These are phyloP conservation scores for Limenitis arthemis DNA, from an alignment of 2,888 invertebrate species.

Conservation along the genomic window DNA sequence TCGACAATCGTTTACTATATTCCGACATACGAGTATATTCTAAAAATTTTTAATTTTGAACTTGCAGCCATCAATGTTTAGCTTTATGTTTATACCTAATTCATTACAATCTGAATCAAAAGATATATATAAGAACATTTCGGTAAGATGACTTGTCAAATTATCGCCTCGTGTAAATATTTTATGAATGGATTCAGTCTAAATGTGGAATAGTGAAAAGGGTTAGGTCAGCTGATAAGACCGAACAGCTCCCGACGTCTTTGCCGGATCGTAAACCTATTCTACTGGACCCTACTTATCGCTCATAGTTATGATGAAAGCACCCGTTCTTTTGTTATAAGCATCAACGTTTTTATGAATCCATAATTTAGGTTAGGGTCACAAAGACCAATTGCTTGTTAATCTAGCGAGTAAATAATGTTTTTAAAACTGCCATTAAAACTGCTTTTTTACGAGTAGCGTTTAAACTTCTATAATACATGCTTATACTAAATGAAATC, in stretches of 20 bases:
- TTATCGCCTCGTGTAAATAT: background rate
- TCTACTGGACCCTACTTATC: conserved; percentile 47
- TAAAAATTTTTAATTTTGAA: too few species aligned
- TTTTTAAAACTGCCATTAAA: too few species aligned
- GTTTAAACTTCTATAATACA: too few species aligned
- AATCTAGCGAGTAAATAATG: too few species aligned
- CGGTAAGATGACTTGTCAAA: background rate
- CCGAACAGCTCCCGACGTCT: conserved; percentile 55
- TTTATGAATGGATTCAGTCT: conserved; percentile 8
- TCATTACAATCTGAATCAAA: background rate
- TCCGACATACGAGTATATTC: too few species aligned
- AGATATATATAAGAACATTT: background rate
- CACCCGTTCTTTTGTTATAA: background rate
- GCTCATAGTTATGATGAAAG: conserved; percentile 9
- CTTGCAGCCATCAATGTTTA: background rate
- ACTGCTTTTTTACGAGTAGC: too few species aligned
- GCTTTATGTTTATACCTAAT: background rate
- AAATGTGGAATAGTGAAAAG: conserved; percentile 52
- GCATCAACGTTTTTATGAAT: conserved; percentile 2
- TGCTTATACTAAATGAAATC: too few species aligned
- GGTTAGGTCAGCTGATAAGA: conserved; percentile 60
- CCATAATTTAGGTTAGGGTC: conserved; percentile 14
- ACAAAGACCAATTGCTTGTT: too few species aligned
- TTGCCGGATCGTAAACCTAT: conserved; percentile 58
- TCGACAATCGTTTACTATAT: too few species aligned